A percentile compares a stretch with the other conserved stretches of the same genome.
Conservation (phyloP, 2,797 vertebrate species). For the Ctenopoma multispine region DNA sequence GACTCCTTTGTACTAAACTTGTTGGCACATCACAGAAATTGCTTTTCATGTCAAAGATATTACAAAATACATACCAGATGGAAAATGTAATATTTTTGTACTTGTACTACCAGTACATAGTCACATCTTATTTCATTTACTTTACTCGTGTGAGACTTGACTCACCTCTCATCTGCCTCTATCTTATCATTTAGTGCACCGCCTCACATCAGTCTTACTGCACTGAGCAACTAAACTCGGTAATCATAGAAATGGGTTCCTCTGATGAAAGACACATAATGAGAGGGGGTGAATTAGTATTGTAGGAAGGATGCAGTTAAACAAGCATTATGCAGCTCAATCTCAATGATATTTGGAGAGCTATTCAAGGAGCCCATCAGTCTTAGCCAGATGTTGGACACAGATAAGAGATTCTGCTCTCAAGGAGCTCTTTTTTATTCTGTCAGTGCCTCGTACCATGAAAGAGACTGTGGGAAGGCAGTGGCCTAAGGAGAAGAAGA, state of each 20-base stretch:
- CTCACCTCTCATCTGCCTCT: conserved; percentile 50
- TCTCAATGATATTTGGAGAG: conserved; percentile 78
- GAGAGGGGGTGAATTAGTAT: conserved; percentile 73
- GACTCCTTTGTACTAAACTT: conserved; percentile 36
- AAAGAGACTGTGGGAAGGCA: conserved; percentile 65
- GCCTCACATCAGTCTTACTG: conserved; percentile 59
- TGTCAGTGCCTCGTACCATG: conserved; percentile 69
- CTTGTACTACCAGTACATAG: conserved; percentile 14
- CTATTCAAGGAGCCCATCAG: conserved; percentile 79
- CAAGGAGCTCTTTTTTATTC: conserved; percentile 78
- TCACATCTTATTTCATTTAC: conserved; percentile 42
- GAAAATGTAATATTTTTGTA: conserved; percentile 45
- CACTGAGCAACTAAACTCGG: conserved; percentile 67
- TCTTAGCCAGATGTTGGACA: conserved; percentile 81
- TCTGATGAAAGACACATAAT: conserved; percentile 71
- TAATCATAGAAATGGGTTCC: conserved; percentile 74
- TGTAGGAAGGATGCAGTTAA: conserved; percentile 77
- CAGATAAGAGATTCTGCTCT: conserved; percentile 77
- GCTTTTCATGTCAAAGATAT: conserved; percentile 47
- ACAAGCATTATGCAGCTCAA: conserved; percentile 77
- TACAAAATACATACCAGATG: conserved; percentile 25
- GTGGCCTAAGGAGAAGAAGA: conserved; percentile 65
- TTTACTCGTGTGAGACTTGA: conserved; percentile 37
- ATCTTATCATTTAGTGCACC: conserved; percentile 31
- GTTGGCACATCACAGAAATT: conserved; percentile 41